Conservation (phyloP, 1,140 invertebrate species). For the Ceratina calcarata region DNA sequence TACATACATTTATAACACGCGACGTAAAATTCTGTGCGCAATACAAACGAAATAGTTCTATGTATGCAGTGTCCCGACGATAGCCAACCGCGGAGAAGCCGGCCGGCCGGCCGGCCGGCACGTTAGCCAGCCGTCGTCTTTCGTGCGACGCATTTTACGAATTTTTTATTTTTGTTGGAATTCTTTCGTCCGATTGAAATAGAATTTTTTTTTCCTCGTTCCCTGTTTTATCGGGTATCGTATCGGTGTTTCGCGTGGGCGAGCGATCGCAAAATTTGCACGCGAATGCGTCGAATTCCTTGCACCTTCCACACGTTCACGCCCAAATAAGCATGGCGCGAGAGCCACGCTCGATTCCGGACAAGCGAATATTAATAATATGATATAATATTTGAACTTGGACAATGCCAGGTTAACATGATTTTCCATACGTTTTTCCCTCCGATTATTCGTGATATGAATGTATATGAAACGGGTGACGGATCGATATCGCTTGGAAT, state of each 20-base stretch:
- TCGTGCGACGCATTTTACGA: neutral
- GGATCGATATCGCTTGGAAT: no score
- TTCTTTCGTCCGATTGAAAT: slow-evolving; percentile 6
- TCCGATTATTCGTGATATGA: neutral
- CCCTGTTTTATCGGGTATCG: neutral
- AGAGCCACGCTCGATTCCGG: neutral
- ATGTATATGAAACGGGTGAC: neutral
- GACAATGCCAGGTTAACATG: neutral
- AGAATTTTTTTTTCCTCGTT: neutral
- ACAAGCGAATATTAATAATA: neutral
- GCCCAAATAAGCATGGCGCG: slow-evolving; percentile 67
- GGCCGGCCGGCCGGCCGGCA: slow-evolving; percentile 57
- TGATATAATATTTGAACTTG: slow-evolving; percentile 2
- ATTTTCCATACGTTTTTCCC: neutral
- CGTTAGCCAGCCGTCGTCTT: slow-evolving; percentile 21
- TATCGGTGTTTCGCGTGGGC: neutral
- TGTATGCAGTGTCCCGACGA: neutral
- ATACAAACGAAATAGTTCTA: slow-evolving; percentile 45
- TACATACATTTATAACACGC: slow-evolving; percentile 18
- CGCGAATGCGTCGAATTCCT: neutral
- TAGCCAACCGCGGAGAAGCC: slow-evolving; percentile 60
- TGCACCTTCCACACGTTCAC: slow-evolving; percentile 54
- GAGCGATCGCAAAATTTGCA: neutral
- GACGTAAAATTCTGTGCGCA: slow-evolving; percentile 34
- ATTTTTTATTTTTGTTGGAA: slow-evolving; percentile 4